Conservation (phyloP, 2,113 vertebrate species). For the Chionomys nivalis region DNA sequence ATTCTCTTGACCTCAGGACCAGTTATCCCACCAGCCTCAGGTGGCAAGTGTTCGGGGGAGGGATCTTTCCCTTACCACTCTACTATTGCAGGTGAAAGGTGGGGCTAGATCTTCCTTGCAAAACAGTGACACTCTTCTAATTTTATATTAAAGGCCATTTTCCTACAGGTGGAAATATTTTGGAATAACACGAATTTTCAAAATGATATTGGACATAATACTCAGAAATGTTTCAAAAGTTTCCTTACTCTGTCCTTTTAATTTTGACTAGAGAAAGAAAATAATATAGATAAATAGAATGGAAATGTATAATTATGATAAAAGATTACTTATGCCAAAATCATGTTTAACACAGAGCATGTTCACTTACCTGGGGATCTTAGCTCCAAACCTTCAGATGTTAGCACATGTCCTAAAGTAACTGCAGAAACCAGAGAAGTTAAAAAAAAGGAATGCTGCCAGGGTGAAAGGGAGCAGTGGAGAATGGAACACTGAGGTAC, state of each 20-base stretch:
- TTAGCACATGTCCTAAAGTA: background rate
- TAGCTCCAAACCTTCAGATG: background rate
- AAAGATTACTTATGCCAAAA: background rate
- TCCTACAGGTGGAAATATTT: background rate
- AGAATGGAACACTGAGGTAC: background rate
- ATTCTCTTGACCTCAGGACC: too few relatives aligned
- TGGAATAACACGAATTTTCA: background rate
- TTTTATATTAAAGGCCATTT: background rate
- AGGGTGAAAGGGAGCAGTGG: background rate
- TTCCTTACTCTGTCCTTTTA: background rate
- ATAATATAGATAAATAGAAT: background rate
- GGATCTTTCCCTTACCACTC: too few relatives aligned
- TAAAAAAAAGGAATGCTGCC: background rate
- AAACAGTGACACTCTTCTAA: rapidly evolving
- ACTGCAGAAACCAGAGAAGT: background rate
- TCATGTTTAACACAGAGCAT: background rate
- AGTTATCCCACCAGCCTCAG: too few relatives aligned
- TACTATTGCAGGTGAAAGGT: too few relatives aligned
- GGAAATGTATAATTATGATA: background rate
- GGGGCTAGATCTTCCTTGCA: too few relatives aligned
- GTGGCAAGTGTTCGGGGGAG: too few relatives aligned
- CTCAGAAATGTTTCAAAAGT: background rate
- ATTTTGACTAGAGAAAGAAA: background rate
- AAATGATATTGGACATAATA: background rate
- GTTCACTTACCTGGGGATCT: background rate